Evolutionary conservation across 1,140 invertebrate genomes (phyloP).

Genomic region (Dreissena rostriformis): DNA sequence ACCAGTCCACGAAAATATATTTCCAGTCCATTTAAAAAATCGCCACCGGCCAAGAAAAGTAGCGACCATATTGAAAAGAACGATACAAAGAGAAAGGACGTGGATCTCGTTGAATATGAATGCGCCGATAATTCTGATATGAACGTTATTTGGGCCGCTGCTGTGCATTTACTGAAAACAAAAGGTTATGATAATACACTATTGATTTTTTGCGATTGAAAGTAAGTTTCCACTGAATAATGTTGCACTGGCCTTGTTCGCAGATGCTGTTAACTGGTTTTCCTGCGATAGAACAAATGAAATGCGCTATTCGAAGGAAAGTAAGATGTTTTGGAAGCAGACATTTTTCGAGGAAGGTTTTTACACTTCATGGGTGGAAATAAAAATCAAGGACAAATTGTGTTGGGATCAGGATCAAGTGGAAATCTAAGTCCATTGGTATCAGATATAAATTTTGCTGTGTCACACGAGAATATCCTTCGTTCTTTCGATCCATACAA

Average conservation of each 20-base stretch:
- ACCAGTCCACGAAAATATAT: too few relatives aligned
- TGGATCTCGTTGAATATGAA: too few relatives aligned
- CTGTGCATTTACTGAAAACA: too few relatives aligned
- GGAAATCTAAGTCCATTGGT: background rate
- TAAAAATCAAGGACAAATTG: background rate
- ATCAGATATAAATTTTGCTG: conserved; percentile 14
- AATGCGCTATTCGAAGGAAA: conserved; percentile 51
- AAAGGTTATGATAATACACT: background rate
- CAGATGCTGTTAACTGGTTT: conserved; percentile 46
- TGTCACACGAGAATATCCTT: background rate
- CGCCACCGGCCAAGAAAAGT: too few relatives aligned
- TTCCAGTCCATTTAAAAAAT: too few relatives aligned
- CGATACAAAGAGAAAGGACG: too few relatives aligned
- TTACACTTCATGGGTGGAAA: conserved; percentile 6
- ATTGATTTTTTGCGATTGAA: conserved; percentile 24
- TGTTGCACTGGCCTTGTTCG: conserved; percentile 39
- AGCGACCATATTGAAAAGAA: too few relatives aligned
- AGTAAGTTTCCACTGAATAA: conserved; percentile 34
- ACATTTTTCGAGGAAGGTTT: conserved; percentile 16
- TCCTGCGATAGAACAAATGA: conserved; percentile 28
- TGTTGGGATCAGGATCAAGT: background rate
- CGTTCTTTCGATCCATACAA: background rate
- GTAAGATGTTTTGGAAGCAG: conserved; percentile 16
- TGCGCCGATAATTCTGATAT: too few relatives aligned
- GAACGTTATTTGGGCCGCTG: too few relatives aligned